Conservation (phyloP, 2,113 vertebrate species). For the Tetrao urogallus region DNA sequence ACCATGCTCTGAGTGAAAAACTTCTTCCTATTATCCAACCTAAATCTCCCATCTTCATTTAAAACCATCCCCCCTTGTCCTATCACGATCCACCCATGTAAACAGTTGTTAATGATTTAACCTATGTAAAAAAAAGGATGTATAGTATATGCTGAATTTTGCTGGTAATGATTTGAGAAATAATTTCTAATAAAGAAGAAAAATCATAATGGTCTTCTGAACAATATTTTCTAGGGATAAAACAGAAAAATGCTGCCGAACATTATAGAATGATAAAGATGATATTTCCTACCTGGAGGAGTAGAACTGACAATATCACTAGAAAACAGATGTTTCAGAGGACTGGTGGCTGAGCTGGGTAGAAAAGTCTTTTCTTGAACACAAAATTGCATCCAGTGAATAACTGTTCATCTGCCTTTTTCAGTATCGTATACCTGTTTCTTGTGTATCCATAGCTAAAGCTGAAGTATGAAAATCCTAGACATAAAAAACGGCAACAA, state of each 20-base stretch:
- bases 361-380: neutral
- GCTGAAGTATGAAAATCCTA: neutral
- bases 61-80: no score
- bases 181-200: neutral
- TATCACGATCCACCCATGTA: no score
- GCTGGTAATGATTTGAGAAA: neutral
- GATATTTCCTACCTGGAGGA: neutral
- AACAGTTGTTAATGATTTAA: neutral
- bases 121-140: neutral
- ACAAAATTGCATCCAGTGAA: neutral
- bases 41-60: no score
- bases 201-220: neutral
- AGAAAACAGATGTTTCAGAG: neutral
- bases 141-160: neutral
- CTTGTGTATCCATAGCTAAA: neutral
- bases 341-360: neutral
- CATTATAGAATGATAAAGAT: neutral
- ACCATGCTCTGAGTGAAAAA: no score
- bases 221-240: neutral
- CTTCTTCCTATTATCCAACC: no score
- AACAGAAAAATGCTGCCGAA: neutral
- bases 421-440: neutral
- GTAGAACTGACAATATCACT: neutral
- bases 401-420: neutral
- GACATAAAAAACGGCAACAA: conserved; percentile 17